Base-by-base conservation (phyloP, 2,113 vertebrate genomes). In the Macheiramphus alcinus region DNA sequence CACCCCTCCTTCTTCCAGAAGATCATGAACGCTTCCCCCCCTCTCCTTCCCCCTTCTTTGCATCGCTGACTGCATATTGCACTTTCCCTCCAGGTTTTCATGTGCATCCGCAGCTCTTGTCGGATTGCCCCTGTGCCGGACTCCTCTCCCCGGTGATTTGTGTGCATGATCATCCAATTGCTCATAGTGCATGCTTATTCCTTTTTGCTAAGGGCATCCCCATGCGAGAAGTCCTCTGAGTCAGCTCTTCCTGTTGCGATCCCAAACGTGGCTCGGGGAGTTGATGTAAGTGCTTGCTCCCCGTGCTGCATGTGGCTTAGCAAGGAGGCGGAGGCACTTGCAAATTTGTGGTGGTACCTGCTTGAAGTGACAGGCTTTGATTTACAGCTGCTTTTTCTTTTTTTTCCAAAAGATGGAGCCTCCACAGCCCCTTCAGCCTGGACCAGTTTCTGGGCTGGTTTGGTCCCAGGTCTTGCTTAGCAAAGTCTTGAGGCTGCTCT, bases 311-410 rank as follows among this genome's bases (percentile, higher is more conserved):
- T 61, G 19, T 40, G 17, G 58, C 26, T 75, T 36, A 53, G 25
- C 1, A 3, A 70, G 59, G 53, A 65, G 32, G n/a, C 55, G 31
- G 59, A 80, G 15, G 40, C 26, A 26, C 14, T 56, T n/a, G 17
- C 0, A 0, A 13, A 11, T 67, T 78, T n/a, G 16, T 63, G 40
- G 16, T 15, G 0, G 14, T 83, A 70, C 34, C 20, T 67, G 15
- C 31, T 76, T 56, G 66, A 86, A 73, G 20, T 34, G 6, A 3
- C 20, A 52, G 19, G 6, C 40, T 59, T 67, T 68, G 11, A 38
- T 65, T 74, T 55, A 18, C 13, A 22, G 18, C 6, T 68, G 14
- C 1, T 74, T 47, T 40, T 43, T 68, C 3, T 10, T 40, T 48
- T 48, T 17, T 34, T 1, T 1, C 8, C 19, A 40, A 74, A 62